A percentile compares a stretch with the other conserved stretches of the same genome.
These are phyloP conservation scores for Anthonomus grandis DNA, from an alignment of 1,140 invertebrate genomes.

Conservation along the genomic window DNA sequence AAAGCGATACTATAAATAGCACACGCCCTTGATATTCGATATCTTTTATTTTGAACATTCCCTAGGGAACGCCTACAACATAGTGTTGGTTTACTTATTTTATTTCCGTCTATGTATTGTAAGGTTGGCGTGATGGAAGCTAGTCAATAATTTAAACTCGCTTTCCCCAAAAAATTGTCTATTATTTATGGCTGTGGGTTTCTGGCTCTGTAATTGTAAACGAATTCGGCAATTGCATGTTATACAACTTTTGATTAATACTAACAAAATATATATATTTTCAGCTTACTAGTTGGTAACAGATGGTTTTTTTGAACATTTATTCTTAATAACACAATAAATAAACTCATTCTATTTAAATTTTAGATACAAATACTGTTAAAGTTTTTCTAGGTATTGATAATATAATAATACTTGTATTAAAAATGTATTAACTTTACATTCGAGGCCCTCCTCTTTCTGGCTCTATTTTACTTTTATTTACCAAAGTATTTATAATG, in stretches of 20 bases:
- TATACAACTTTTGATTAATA: neutral
- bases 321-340: too few species aligned
- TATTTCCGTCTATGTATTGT: neutral
- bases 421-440: too few species aligned
- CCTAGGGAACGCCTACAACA: neutral
- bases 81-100: neutral
- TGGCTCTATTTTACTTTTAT: too few species aligned
- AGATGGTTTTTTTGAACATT: too few species aligned
- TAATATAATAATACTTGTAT: too few species aligned
- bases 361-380: too few species aligned
- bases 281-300: too few species aligned
- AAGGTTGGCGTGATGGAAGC: neutral
- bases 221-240: neutral
- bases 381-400: too few species aligned
- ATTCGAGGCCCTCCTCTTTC: too few species aligned
- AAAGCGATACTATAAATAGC: neutral
- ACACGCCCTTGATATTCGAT: neutral
- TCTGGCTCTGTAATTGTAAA: neutral
- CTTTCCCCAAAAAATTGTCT: conserved; percentile 2
- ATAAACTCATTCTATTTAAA: too few species aligned
- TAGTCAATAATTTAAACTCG: neutral
- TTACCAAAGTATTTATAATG: too few species aligned
- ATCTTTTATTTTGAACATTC: neutral
- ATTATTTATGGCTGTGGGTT: neutral
- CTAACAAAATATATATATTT: too few species aligned